Conservation (phyloP, 2,113 vertebrate genomes). For the Empidonax alnorum region DNA sequence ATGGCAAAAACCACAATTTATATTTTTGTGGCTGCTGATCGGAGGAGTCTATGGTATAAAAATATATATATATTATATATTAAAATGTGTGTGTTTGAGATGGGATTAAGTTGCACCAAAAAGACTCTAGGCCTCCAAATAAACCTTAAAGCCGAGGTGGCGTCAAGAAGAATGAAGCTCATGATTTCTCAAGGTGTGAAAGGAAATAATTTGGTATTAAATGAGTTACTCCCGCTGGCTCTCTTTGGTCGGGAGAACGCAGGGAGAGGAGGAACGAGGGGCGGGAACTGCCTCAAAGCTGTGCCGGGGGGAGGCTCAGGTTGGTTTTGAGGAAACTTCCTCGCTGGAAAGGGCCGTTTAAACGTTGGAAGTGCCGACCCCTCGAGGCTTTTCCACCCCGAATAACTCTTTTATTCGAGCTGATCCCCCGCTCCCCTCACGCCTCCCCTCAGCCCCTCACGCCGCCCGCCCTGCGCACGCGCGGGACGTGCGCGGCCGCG, state of each 20-base stretch:
- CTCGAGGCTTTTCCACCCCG: neutral
- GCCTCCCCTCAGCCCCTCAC: neutral
- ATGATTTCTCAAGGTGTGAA: neutral
- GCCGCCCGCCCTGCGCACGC: neutral
- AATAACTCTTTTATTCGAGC: too few species aligned
- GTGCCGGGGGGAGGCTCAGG: too few species aligned
- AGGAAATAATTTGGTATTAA: neutral
- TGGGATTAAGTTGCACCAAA: neutral
- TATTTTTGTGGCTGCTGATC: neutral
- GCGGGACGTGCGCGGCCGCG: neutral
- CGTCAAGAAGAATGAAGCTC: neutral
- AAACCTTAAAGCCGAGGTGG: neutral
- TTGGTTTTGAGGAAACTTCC: too few species aligned
- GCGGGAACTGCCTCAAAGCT: too few species aligned
- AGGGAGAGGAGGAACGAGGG: too few species aligned
- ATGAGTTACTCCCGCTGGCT: neutral
- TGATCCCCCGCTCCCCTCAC: neutral
- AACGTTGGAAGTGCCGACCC: too few species aligned
- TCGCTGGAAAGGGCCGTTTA: too few species aligned
- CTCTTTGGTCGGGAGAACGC: neutral
- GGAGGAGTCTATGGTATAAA: neutral
- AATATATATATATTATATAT: accelerated
- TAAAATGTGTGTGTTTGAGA: too few species aligned
- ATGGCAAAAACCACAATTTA: neutral
- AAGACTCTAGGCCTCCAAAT: neutral